Conservation (phyloP, 2,888 invertebrate genomes). For the Leucophora obtusa region DNA sequence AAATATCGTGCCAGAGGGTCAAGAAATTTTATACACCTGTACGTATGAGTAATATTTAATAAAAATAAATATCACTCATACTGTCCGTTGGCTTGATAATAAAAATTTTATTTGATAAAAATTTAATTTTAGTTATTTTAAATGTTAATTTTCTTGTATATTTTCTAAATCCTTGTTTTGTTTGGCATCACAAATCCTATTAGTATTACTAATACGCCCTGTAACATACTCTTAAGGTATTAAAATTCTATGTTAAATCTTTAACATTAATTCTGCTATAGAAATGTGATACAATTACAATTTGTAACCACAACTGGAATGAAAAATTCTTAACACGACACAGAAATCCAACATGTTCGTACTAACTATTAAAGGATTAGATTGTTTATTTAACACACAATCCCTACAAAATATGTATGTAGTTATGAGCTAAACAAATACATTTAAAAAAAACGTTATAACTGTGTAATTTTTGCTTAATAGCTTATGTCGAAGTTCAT, state of each 20-base stretch:
- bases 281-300: background rate
- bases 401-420: background rate
- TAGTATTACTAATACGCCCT: background rate
- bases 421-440: constrained; percentile 20
- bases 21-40: no score
- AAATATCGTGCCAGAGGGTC: no score
- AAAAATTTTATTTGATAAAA: no score
- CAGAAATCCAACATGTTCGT: background rate
- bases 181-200: background rate
- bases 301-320: background rate
- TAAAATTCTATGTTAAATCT: background rate
- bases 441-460: no score
- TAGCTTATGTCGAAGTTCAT: no score
- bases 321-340: background rate
- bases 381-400: constrained; percentile 11
- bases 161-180: background rate
- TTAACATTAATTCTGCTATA: background rate
- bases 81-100: no score
- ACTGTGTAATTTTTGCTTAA: no score
- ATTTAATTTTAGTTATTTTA: no score
- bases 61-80: no score
- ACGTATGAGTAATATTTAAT: no score
- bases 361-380: constrained; percentile 24
- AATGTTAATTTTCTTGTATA: no score
- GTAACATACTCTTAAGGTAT: background rate